These are phyloP conservation scores for Pomatorhinus ruficollis DNA, from an alignment of 2,113 vertebrate species.

Conservation along the genomic window DNA sequence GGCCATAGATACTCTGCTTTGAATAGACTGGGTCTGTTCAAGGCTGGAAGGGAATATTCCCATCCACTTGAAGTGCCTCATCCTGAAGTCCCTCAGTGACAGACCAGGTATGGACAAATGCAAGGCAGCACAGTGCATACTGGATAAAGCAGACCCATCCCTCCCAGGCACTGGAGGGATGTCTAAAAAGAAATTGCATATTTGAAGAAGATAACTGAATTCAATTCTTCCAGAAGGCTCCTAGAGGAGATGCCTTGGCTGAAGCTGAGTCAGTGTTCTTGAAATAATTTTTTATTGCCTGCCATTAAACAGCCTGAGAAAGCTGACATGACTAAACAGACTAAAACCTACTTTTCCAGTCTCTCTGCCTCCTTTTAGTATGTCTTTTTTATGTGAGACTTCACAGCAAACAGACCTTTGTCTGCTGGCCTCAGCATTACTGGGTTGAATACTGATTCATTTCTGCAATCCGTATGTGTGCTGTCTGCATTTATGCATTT, in stretches of 20 bases:
- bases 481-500: neutral
- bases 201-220: neutral
- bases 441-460: neutral
- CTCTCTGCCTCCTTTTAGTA: neutral
- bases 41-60: neutral
- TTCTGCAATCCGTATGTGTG: fast-evolving
- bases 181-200: neutral
- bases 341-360: neutral
- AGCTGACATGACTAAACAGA: neutral
- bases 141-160: neutral
- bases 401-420: neutral
- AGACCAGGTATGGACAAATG: neutral
- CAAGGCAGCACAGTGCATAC: neutral
- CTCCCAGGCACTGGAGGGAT: neutral
- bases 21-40: neutral
- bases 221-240: neutral
- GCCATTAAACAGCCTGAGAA: neutral
- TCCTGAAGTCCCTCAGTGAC: neutral
- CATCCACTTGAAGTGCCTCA: neutral
- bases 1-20: neutral
- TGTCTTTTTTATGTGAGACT: neutral
- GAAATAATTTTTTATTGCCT: neutral
- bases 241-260: neutral
- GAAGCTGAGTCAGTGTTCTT: neutral
- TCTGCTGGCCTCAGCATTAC: neutral